A percentile compares a stretch with the other conserved stretches of the same genome.
These are phyloP conservation scores for Cerceris rybyensis DNA, from an alignment of 2,888 invertebrate genomes.

Conservation along the genomic window DNA sequence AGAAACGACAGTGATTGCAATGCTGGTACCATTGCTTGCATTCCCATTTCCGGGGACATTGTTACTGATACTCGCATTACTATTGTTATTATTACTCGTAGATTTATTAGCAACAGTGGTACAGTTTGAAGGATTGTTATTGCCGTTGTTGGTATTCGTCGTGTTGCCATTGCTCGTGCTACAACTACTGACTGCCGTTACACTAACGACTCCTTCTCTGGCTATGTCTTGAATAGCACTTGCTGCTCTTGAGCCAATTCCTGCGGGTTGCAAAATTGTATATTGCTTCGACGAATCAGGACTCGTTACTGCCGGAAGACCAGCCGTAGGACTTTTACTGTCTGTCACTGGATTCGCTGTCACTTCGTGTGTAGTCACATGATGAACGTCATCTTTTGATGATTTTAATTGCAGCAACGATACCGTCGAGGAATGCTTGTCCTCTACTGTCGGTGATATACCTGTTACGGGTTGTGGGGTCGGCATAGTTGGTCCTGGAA, in stretches of 20 bases:
- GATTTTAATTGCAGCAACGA: conserved; percentile 83
- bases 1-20: conserved; percentile 71
- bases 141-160: conserved; percentile 75
- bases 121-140: conserved; percentile 64
- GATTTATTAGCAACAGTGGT: conserved; percentile 55
- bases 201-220: conserved; percentile 86
- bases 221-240: conserved; percentile 91
- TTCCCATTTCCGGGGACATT: conserved; percentile 38
- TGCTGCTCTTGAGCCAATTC: conserved; percentile 90
- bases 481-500: conserved; percentile 75
- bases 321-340: conserved; percentile 65
- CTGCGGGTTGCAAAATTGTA: conserved; percentile 93
- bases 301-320: conserved; percentile 80
- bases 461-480: conserved; percentile 74
- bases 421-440: conserved; percentile 80
- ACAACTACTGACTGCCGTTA: conserved; percentile 83
- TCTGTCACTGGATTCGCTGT: conserved; percentile 66
- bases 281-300: conserved; percentile 89
- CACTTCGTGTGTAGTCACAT: conserved; percentile 66
- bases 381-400: conserved; percentile 78
- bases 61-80: conserved; percentile 44
- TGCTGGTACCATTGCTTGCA: conserved; percentile 53
- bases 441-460: conserved; percentile 74
- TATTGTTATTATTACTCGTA: conserved; percentile 49
- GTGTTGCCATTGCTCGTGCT: conserved; percentile 70